Conservation (phyloP, 2,797 vertebrate species). For the Pseudopleuronectes americanus region DNA sequence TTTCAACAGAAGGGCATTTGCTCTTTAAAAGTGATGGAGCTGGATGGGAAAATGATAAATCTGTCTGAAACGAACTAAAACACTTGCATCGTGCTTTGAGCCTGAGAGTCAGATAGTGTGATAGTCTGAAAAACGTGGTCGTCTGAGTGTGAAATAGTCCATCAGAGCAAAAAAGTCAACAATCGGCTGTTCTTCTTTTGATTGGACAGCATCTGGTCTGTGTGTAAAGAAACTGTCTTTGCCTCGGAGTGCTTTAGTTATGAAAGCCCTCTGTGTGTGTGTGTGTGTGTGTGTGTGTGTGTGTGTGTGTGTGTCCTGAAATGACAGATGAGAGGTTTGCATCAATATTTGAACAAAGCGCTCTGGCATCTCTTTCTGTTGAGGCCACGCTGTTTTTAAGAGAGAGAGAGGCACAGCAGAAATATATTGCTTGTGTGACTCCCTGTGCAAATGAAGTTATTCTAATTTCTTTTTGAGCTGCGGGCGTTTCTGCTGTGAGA, state of each 20-base stretch:
- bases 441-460: slow-evolving; percentile 33
- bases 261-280: not conserved
- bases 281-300: slow-evolving; percentile 9
- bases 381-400: slow-evolving; percentile 61
- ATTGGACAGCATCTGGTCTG: slow-evolving; percentile 53
- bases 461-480: slow-evolving; percentile 32
- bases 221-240: slow-evolving; percentile 23
- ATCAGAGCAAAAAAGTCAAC: slow-evolving; percentile 40
- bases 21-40: not conserved
- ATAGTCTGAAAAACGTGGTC: not conserved
- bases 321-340: slow-evolving; percentile 72
- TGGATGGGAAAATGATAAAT: not conserved
- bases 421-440: slow-evolving; percentile 50
- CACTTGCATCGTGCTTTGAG: not conserved
- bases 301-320: slow-evolving; percentile 46
- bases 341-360: slow-evolving; percentile 83
- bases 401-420: slow-evolving; percentile 44
- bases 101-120: not conserved
- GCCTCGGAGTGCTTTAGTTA: slow-evolving; percentile 25
- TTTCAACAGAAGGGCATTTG: not conserved
- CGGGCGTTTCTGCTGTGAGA: slow-evolving; percentile 45
- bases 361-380: slow-evolving; percentile 64
- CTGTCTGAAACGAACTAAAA: not conserved
- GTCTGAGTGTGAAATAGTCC: slow-evolving; percentile 23
- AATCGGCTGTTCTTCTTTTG: slow-evolving; percentile 46